Conservation (phyloP, 2,797 vertebrate species). For the Natrix natrix region DNA sequence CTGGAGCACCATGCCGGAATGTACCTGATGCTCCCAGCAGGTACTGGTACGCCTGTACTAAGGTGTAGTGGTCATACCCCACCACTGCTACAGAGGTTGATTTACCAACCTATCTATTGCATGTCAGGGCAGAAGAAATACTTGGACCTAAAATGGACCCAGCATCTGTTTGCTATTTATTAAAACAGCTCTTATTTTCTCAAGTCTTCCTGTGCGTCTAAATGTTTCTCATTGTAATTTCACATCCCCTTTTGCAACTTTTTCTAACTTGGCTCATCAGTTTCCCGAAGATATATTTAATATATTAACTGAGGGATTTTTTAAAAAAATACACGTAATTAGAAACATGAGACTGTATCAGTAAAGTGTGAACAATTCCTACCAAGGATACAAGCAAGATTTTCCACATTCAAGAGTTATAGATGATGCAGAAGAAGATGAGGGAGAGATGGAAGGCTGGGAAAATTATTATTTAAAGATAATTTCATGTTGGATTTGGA, state of each 20-base stretch:
- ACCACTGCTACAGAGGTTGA: not conserved
- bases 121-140: not conserved
- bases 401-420: not conserved
- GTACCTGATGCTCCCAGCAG: too few species aligned
- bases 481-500: not conserved
- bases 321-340: conserved; percentile 50
- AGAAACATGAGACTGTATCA: conserved; percentile 47
- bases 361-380: conserved; percentile 13
- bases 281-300: conserved; percentile 37
- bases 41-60: too few species aligned
- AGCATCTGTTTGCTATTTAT: not conserved
- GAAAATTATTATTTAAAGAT: not conserved
- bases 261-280: conserved; percentile 7
- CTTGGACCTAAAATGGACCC: not conserved
- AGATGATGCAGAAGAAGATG: not conserved
- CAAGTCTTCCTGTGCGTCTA: not conserved
- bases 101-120: not conserved
- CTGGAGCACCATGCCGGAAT: too few species aligned
- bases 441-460: not conserved
- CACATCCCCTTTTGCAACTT: conserved; percentile 8
- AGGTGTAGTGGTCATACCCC: too few species aligned
- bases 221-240: conserved; percentile 11
- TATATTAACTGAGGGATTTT: conserved; percentile 36
- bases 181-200: not conserved
- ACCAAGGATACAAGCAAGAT: conserved; percentile 21